phyloP scores from a whole-genome alignment of 2,888 invertebrate species.

The Mythimna vitellina region DNA sequence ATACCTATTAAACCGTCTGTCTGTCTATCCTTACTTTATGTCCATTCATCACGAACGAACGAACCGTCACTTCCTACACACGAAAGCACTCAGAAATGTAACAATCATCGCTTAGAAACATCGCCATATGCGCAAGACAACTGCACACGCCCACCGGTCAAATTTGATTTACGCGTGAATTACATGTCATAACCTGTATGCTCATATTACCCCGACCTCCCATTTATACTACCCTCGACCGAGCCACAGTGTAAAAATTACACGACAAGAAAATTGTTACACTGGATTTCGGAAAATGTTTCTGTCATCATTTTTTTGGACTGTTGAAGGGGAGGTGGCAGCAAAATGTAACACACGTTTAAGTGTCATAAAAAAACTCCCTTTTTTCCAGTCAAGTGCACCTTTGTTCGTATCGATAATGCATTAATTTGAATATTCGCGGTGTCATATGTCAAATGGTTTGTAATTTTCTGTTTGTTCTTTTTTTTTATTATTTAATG shows the following conservation, averaged over 20 bases:
- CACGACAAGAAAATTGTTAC: background rate
- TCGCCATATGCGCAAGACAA: slow-evolving; percentile 89
- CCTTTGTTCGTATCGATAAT: slow-evolving; percentile 88
- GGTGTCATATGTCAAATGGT: slow-evolving; percentile 91
- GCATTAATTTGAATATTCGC: slow-evolving; percentile 91
- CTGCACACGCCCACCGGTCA: slow-evolving; percentile 86
- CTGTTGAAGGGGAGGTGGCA: slow-evolving; percentile 69
- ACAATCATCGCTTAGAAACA: slow-evolving; percentile 83
- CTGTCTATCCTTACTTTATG: slow-evolving; percentile 71
- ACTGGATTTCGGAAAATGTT: slow-evolving; percentile 14
- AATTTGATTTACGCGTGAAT: slow-evolving; percentile 91
- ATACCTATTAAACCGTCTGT: slow-evolving; percentile 64
- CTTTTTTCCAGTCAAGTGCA: slow-evolving; percentile 84
- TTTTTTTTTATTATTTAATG: slow-evolving; percentile 78
- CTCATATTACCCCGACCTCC: slow-evolving; percentile 72
- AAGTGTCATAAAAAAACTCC: slow-evolving; percentile 82
- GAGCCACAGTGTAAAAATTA: slow-evolving; percentile 69
- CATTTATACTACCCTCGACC: slow-evolving; percentile 58
- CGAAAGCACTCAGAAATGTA: slow-evolving; percentile 84
- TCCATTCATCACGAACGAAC: slow-evolving; percentile 85
- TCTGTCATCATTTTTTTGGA: slow-evolving; percentile 51
- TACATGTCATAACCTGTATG: slow-evolving; percentile 88
- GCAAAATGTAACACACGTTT: slow-evolving; percentile 65
- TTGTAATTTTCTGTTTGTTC: slow-evolving; percentile 87
- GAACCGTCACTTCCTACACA: slow-evolving; percentile 81